Base-by-base conservation (phyloP, 2,888 invertebrate genomes). In the Lepidocyrtoides sp. region DNA sequence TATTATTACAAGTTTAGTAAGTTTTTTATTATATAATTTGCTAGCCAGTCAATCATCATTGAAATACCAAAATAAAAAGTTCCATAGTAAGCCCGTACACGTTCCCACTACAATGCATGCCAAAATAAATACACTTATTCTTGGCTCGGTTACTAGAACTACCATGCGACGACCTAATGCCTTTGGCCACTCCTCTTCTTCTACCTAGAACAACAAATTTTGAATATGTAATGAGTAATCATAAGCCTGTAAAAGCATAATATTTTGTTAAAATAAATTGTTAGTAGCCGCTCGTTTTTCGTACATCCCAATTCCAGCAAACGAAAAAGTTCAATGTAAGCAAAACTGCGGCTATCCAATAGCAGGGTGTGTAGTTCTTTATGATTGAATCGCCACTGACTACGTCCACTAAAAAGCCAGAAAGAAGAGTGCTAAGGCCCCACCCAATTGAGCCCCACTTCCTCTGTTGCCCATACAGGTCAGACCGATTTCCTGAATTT, bases 401-500 rank as follows among this genome's bases (percentile, higher is more conserved):
- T 23, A 96, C 94, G 95, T 98, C 98, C n/a, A 98, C 97, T 0
- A 98, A 95, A 12, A 96, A 96, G 0, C 98, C 98, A 0, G 97
- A 96, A 17, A 97, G 94, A 29, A 98, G 96, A 0, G 97, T 97
- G 94, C 98, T 96, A 79, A 97, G 95, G 20, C 98, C 98, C 97
- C 97, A 98, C 0, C 98, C 98, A 1, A 98, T 96, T 0, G 98
- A 97, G 0, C 99, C 98, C 97, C 97, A 99, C 92, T 98, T 95
- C 57, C 98, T 96, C 95, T 99, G 98, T 93, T 97, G 96, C 0
- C 99, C 99, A 95, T 98, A 99, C 23, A 96, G 96, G 81, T 97
- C 96, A 14, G 97, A 96, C 85, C 96, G 96, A 2, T 97, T 96
- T 75, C 97, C 97, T 97, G n/a, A 2, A 95, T 54, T 5, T 1